These are phyloP conservation scores for Chloroceryle amazona DNA, from an alignment of 2,797 vertebrate genomes.

Conservation along the genomic window DNA sequence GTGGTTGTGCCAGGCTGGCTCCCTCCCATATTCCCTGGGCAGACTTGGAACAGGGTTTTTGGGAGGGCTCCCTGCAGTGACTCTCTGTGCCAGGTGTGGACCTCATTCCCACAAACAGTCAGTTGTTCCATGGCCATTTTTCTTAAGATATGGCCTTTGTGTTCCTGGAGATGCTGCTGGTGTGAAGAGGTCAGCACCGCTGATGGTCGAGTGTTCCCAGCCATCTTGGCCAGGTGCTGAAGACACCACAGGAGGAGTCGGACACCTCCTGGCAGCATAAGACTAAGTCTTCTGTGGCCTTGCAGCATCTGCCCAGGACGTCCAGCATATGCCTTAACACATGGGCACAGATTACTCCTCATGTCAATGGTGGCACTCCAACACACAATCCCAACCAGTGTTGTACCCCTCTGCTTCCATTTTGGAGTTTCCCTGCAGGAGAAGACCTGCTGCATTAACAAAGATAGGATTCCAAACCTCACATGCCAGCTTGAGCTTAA, in stretches of 20 bases:
- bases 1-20: background rate
- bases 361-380: fast-evolving
- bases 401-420: fast-evolving
- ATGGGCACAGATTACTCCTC: background rate
- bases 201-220: background rate
- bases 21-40: background rate
- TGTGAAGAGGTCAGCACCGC: background rate
- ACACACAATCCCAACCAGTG: background rate
- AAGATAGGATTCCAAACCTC: background rate
- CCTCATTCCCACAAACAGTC: background rate
- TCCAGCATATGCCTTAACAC: background rate
- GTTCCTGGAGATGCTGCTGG: background rate
- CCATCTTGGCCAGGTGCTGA: fast-evolving
- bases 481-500: background rate
- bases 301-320: background rate
- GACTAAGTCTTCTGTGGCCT: background rate
- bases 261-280: background rate
- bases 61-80: background rate
- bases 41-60: background rate
- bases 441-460: background rate
- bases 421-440: background rate
- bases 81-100: background rate
- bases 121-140: fast-evolving
- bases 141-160: background rate
- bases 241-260: background rate